Base-by-base conservation (phyloP, 2,888 invertebrate species). In the Cephus sareptanus region DNA sequence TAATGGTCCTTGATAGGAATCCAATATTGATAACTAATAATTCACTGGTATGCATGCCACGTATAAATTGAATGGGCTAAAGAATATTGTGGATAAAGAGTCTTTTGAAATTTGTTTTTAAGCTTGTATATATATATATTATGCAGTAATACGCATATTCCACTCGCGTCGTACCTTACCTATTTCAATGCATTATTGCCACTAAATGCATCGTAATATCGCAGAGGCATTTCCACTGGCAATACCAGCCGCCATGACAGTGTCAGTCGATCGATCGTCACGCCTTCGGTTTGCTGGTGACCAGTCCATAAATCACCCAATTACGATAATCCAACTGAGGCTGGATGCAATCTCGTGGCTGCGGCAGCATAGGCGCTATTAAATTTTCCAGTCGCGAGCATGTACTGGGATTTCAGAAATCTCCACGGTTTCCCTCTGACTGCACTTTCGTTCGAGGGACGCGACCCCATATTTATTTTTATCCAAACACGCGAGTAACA, bases 221-320 rank as follows among this genome's bases (percentile, higher is more conserved):
- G 6, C 40, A 23, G 56, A 9, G 23, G 1, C 56, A 23, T 15
- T 56, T 56, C 9, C 56, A 56, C 9, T 56, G 23, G 56, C 56
- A 56, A 23, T 56, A 56, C 9, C 56, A 15, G 56, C 56, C 23
- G 56, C 56, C 56, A 56, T 56, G 56, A 23, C 56, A 56, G 56
- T 56, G 23, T 56, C 56, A 56, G 23, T 23, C 56, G 56, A 56
- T 56, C 56, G 56, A 56, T 56, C 56, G 56, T 56, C 56, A 56
- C 56, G 56, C 23, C 56, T 56, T 23, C 3, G 9, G 56, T 56
- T 56, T 56, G 56, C 23, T 12, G 71, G 71, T 34, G 71, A 31
- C 34, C 71, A 75, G 74, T 75, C 80, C 83, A 81, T 82, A 81
- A 82, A 85, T 83, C 81, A 85, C 84, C 81, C 82, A 81, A 83